Base-by-base conservation (phyloP, 2,888 invertebrate genomes). In the Cerceris rybyensis region DNA sequence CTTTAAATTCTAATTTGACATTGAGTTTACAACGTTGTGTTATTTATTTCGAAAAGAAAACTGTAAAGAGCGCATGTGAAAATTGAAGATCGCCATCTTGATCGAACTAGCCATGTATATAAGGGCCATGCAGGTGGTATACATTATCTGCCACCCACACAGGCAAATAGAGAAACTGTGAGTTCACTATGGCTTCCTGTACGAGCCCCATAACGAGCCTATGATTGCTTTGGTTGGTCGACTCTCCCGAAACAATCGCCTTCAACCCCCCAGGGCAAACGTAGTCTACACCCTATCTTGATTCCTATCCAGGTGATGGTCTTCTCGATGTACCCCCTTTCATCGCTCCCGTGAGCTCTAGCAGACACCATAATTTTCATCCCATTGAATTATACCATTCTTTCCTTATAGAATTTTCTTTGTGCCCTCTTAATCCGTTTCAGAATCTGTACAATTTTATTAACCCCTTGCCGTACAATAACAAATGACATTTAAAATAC, bases 191-290 rank as follows among this genome's bases (percentile, higher is more conserved):
- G 80, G 80, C 75, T 80, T 75, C 80, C 72, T 66, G 67, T 68
- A 61, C 58, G 72, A 74, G 70, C 61, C 71, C 71, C 60, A 72
- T 80, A 81, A 81, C 80, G 75, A 81, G 80, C 75, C 70, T 80
- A 81, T 69, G 79, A 80, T 81, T 80, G 80, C 72, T 61, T 75
- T 67, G 80, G 80, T 81, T 81, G 80, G 81, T 57, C 75, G 80
- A 55, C 52, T 74, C 65, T 60, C 61, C 43, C 64, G 61, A 78
- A 75, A 78, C 70, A 68, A 75, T 78, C 73, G 68, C 65, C 57
- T 41, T 17, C 69, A 77, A 74, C 76, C 75, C 70, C 57, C 41
- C 66, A 39, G 8, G 63, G 50, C 49, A 16, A 13, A 50, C 68
- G 41, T 42, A 68, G 72, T 69, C 42, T 55, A 72, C 80, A 70